Base-by-base conservation (phyloP, 2,888 invertebrate genomes). In the Sphinx pinastri region DNA sequence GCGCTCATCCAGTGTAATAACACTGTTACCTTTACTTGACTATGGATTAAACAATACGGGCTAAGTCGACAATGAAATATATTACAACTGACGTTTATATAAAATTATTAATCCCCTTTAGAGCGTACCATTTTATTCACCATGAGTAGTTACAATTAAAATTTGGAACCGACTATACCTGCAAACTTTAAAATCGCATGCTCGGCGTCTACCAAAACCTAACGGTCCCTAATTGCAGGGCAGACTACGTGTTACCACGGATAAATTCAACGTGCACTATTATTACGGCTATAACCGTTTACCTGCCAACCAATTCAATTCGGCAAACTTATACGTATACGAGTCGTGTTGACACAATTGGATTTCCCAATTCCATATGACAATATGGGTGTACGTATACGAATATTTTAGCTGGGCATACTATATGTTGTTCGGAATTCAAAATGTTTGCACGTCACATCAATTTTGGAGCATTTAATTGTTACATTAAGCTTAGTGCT, bases 221-320 rank as follows among this genome's bases (percentile, higher is more conserved):
- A 88, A 89, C 85, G 78, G 81, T 84, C 81, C 77, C 75, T 89
- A 89, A 91, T 89, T 89, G 85, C 81, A 85, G 81, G 80, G 85
- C 81, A 80, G 81, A 79, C 79, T 81, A 77, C 81, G 81, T 77
- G 83, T 79, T 83, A 83, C 83, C 82, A 81, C 80, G 80, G 74
- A 81, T 80, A 78, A 84, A 86, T 87, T 86, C 77, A 76, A 75
- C 76, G 74, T 76, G 79, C 82, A 78, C 85, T 84, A 84, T 87
- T 85, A 85, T 87, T 88, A 85, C 81, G 73, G 80, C 85, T 81
- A 88, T 89, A 85, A 88, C 85, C 84, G 84, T 88, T 89, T 88
- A 89, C 86, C 86, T 87, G 83, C 78, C 83, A 79, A 81, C 80
- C 84, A 78, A 87, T 88, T 88, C 86, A 85, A 87, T 90, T 88